Evolutionary conservation across 2,113 vertebrate genomes (phyloP).

Genomic region (Lagopus muta): DNA sequence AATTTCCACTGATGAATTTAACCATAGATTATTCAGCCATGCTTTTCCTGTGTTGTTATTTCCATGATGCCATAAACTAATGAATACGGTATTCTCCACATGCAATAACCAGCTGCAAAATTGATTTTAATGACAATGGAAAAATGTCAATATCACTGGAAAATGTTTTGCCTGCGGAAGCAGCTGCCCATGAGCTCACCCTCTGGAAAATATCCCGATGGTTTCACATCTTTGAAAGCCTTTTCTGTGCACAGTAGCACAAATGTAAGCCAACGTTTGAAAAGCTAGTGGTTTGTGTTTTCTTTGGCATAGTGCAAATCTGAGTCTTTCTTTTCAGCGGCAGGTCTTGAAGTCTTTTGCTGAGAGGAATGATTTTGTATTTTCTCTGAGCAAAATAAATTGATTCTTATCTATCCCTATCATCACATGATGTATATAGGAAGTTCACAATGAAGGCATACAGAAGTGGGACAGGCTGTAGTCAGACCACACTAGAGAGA

Average conservation of each 20-base stretch:
- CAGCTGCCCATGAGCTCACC: conserved; percentile 81
- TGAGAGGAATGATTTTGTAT: conserved; percentile 50
- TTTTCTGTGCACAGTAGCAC: conserved; percentile 81
- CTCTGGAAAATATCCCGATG: conserved; percentile 77
- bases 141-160: conserved; percentile 68
- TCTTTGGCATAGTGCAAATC: conserved; percentile 74
- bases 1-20: conserved; percentile 12
- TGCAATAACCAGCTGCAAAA: conserved; percentile 41
- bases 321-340: conserved; percentile 58
- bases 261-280: conserved; percentile 74
- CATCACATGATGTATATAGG: not conserved
- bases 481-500: not conserved
- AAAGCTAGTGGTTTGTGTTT: conserved; percentile 76
- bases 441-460: not conserved
- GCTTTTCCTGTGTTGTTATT: conserved; percentile 17
- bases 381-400: conserved; percentile 55
- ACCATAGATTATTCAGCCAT: not conserved
- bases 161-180: conserved; percentile 72
- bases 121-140: conserved; percentile 47
- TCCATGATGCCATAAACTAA: conserved; percentile 8
- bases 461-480: not conserved
- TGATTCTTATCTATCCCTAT: not conserved
- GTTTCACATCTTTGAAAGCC: conserved; percentile 63
- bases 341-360: conserved; percentile 57
- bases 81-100: not conserved